Evolutionary conservation across 2,888 invertebrate genomes (phyloP), one percentile per base, ranked within the genome.

Genomic region (Pachydiplax longipennis): DNA sequence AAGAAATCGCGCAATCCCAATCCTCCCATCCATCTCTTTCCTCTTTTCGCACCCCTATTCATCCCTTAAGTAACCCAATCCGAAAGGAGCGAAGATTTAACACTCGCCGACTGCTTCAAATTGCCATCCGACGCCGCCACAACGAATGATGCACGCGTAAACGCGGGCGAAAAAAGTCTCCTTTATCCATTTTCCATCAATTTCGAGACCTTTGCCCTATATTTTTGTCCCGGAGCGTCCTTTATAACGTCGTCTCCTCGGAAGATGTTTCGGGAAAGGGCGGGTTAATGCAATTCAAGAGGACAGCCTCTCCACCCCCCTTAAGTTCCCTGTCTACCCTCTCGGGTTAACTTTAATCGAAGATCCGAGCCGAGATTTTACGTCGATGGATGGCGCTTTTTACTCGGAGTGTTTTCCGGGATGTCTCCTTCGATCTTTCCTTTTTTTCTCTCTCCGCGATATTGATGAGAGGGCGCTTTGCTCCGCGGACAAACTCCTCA

Each of bases 1-100:
- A 22, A 35, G 1, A 81, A 18, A n/a, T 22, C 18, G 10, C 15
- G 22, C 15, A 25, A 58, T 25, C 48, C 25, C 48, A 10, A 25
- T 37, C 37, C 12, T 65, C 35, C 58, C 61, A n/a, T 53, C 83
- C 83, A 31, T 53, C 58, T 58, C 61, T 40, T 31, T 12, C 61
- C 58, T 35, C 35, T 44, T 44, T 44, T 44, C 8, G 4, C 40
- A 40, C 53, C 0, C 22, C 73, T 10, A 40, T 58, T 37, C n/a
- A 58, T 87, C 61, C 22, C 87, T 15, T 5, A 53, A 37, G 61
- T 87, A 87, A 35, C 61, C 37, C 87, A 87, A 87, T 87, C 87
- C 61, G 61, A n/a, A 10, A 37, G 87, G 15, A 61, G 83, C 83
- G 83, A 87, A 87, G 58, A 87, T 37, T 65, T 65, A 87, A 87